Conservation (phyloP, 2,797 vertebrate genomes). For the Sarcophilus harrisii region DNA sequence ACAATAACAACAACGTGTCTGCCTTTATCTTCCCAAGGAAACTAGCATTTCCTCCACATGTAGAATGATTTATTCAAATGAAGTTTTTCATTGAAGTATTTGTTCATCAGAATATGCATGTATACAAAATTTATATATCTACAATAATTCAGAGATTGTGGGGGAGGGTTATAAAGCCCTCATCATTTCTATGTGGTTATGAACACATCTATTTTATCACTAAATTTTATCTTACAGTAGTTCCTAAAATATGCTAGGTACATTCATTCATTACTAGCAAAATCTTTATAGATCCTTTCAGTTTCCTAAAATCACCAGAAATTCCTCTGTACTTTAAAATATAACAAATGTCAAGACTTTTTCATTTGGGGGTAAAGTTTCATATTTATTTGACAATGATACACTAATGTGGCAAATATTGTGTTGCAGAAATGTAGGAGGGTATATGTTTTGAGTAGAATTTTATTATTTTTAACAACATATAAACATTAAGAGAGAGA, state of each 20-base stretch:
- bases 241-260: slow-evolving; percentile 13
- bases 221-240: neutral
- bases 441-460: neutral
- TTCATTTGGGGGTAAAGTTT: slow-evolving; percentile 16
- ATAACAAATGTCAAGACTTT: neutral
- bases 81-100: too few relatives aligned
- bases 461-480: neutral
- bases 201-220: neutral
- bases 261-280: neutral
- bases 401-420: neutral
- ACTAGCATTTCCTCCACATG: too few relatives aligned
- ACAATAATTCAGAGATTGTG: too few relatives aligned
- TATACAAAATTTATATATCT: too few relatives aligned
- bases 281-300: neutral
- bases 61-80: too few relatives aligned
- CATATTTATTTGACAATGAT: neutral
- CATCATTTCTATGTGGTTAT: too few relatives aligned
- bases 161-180: too few relatives aligned
- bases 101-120: too few relatives aligned
- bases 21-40: too few relatives aligned
- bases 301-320: slow-evolving; percentile 11
- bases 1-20: too few relatives aligned
- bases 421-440: neutral
- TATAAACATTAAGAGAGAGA: too few relatives aligned
- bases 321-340: slow-evolving; percentile 36